Evolutionary conservation across 2,797 vertebrate species (phyloP).

Genomic region (Zenarchopterus dispar): DNA sequence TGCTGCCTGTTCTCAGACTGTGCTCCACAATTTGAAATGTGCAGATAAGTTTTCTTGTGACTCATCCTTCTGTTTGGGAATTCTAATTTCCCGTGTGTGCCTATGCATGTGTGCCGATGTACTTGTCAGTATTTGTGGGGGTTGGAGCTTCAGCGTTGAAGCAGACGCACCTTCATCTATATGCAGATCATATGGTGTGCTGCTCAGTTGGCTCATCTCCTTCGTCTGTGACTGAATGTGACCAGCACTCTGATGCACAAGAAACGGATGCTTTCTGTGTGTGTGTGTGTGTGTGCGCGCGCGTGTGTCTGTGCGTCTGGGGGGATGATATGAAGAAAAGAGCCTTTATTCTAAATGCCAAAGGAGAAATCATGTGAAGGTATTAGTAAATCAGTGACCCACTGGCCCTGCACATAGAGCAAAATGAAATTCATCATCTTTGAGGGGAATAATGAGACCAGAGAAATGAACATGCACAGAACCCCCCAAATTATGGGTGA

Average conservation of each 20-base stretch:
- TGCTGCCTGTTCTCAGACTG: too few relatives aligned
- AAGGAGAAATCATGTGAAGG: constrained; percentile 73
- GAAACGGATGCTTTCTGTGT: neutral
- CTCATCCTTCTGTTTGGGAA: constrained; percentile 29
- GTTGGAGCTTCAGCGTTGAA: constrained; percentile 26
- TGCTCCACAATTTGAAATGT: neutral
- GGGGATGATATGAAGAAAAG: neutral
- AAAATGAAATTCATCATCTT: constrained; percentile 53
- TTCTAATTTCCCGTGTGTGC: constrained; percentile 28
- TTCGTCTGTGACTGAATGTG: constrained; percentile 76
- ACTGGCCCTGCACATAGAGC: constrained; percentile 53
- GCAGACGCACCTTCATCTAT: constrained; percentile 73
- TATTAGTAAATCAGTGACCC: constrained; percentile 70
- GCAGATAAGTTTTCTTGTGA: constrained; percentile 16
- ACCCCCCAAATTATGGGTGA: constrained; percentile 19
- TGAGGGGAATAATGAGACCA: constrained; percentile 36
- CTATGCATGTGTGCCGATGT: constrained; percentile 9
- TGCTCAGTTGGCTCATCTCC: constrained; percentile 68
- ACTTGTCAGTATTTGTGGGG: constrained; percentile 44
- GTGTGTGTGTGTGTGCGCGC: neutral
- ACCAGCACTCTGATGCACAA: constrained; percentile 72
- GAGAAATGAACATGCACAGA: constrained; percentile 41
- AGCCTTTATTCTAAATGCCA: constrained; percentile 71
- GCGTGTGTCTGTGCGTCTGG: neutral
- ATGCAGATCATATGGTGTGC: constrained; percentile 77